phyloP scores from a whole-genome alignment of 1,140 invertebrate genomes.

The Drosophila novamexicana region DNA sequence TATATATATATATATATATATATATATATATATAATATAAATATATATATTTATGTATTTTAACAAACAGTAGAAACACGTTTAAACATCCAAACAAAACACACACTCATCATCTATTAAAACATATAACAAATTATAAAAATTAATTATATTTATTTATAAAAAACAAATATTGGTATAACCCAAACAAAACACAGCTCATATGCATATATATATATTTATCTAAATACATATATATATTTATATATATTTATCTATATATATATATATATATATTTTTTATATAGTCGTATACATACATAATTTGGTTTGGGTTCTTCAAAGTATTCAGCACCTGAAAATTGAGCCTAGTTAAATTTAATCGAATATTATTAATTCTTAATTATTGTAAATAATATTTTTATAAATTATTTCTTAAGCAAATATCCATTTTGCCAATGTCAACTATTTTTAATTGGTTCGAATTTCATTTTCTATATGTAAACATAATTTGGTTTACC shows the following conservation, averaged over 20 bases:
- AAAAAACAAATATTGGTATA: conserved; percentile 27
- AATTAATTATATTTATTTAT: conserved; percentile 14
- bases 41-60: conserved; percentile 32
- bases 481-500: conserved; percentile 13
- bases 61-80: conserved; percentile 28
- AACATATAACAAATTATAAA: conserved; percentile 34
- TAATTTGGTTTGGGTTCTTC: conserved; percentile 76
- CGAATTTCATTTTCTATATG: not conserved
- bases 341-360: conserved; percentile 43
- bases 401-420: conserved; percentile 43
- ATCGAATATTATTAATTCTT: conserved; percentile 9
- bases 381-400: conserved; percentile 66
- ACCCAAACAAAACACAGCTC: conserved; percentile 36
- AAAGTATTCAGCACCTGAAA: conserved; percentile 52
- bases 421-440: conserved; percentile 30
- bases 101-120: conserved; percentile 52
- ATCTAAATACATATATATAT: conserved; percentile 51
- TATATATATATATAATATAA: conserved; percentile 20
- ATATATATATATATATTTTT: conserved; percentile 43
- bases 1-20: conserved; percentile 23
- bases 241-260: conserved; percentile 19
- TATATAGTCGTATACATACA: conserved; percentile 47
- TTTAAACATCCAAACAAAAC: conserved; percentile 38
- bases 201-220: conserved; percentile 45
- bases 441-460: conserved; percentile 9